These are phyloP conservation scores for Calliopum simillimum DNA, from an alignment of 2,888 invertebrate species.

Conservation along the genomic window DNA sequence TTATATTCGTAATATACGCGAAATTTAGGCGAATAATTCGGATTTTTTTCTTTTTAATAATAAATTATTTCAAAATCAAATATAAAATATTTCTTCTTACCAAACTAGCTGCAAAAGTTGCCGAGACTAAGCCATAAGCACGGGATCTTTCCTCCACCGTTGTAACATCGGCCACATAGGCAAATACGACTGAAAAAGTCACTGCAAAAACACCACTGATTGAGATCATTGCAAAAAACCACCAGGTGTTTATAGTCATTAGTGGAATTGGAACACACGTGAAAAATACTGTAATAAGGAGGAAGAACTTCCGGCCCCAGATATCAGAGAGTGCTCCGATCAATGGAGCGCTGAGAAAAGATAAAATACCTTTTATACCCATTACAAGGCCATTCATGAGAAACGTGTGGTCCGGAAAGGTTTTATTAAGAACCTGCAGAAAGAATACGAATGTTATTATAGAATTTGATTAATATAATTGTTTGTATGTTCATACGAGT, in stretches of 20 bases:
- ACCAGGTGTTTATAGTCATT: slow-evolving; percentile 99
- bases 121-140: slow-evolving; percentile 97
- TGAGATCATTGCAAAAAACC: slow-evolving; percentile 99
- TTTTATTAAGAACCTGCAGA: slow-evolving; percentile 85
- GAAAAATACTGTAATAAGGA: slow-evolving; percentile 97
- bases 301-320: slow-evolving; percentile 98
- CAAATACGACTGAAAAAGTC: slow-evolving; percentile 99
- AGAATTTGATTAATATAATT: too few relatives aligned
- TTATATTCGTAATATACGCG: too few relatives aligned
- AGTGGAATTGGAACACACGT: slow-evolving; percentile 99
- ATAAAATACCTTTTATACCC: slow-evolving; percentile 97
- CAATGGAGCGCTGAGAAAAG: slow-evolving; percentile 96
- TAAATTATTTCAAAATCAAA: not conserved
- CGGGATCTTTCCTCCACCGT: slow-evolving; percentile 94
- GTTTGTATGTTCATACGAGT: not conserved
- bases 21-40: too few relatives aligned
- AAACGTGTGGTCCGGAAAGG: slow-evolving; percentile 99
- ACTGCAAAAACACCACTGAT: slow-evolving; percentile 99
- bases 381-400: slow-evolving; percentile 98
- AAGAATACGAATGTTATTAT: not conserved
- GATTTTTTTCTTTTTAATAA: not conserved
- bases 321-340: slow-evolving; percentile 98
- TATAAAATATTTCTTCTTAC: slow-evolving; percentile 63
- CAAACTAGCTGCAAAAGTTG: slow-evolving; percentile 98
- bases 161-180: slow-evolving; percentile 99